Percentiles rank a stretch among this genome's conserved stretches.
Evolutionary conservation across 2,888 invertebrate species (phyloP).

Genomic region (Imbricaverruca yamaguchii): DNA sequence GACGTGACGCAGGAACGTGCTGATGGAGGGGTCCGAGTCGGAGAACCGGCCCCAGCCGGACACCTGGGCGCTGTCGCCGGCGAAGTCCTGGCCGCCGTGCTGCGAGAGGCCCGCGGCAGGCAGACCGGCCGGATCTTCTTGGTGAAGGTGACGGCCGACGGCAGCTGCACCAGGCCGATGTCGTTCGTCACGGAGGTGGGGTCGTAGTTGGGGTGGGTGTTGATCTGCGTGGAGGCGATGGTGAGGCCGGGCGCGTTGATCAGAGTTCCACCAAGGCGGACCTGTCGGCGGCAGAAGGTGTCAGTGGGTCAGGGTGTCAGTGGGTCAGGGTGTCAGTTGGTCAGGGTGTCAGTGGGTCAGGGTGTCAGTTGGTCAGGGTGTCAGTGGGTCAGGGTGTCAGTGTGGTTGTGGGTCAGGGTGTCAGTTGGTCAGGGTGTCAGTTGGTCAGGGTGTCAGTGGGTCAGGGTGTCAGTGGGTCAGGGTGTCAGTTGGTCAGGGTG

Average conservation of each 20-base stretch:
- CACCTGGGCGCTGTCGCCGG: neutral
- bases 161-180: constrained; percentile 26
- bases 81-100: neutral
- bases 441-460: too few relatives aligned
- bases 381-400: too few relatives aligned
- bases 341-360: too few relatives aligned
- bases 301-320: too few relatives aligned
- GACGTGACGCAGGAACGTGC: neutral
- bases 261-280: neutral
- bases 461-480: too few relatives aligned
- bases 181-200: constrained; percentile 23
- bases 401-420: too few relatives aligned
- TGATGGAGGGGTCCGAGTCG: neutral
- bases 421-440: too few relatives aligned
- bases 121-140: constrained; percentile 27
- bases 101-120: constrained; percentile 18
- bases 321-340: too few relatives aligned
- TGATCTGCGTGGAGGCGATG: constrained; percentile 12
- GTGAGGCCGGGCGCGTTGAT: neutral
- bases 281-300: too few relatives aligned
- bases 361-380: too few relatives aligned
- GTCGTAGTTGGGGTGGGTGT: constrained; percentile 27
- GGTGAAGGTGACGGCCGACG: constrained; percentile 22
- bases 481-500: too few relatives aligned
- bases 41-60: constrained; percentile 12